phyloP scores from a whole-genome alignment of 64 coral and sea anemone species.

The Montipora efflorescens region DNA sequence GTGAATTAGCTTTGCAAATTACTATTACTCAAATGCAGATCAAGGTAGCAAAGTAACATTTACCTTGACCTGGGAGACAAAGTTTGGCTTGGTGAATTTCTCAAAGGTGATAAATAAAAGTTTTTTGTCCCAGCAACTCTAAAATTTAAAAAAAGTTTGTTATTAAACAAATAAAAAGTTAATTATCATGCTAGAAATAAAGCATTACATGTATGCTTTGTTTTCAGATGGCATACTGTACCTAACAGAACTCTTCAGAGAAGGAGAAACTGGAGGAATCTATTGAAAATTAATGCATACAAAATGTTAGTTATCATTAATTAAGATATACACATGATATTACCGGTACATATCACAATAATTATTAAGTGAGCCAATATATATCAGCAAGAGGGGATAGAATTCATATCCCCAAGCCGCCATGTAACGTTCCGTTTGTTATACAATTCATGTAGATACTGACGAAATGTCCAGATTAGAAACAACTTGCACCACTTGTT shows the following conservation, averaged over 20 bases:
- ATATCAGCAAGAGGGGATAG: too few species aligned
- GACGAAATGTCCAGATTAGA: too few species aligned
- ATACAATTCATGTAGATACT: too few species aligned
- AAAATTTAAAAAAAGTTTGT: not conserved
- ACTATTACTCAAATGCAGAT: too few species aligned
- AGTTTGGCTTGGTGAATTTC: constrained; percentile 8
- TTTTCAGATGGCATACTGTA: not conserved
- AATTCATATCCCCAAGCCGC: too few species aligned
- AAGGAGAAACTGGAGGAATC: constrained; percentile 36
- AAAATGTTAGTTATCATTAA: not conserved
- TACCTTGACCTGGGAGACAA: constrained; percentile 36
- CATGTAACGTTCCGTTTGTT: too few species aligned
- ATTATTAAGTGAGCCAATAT: too few species aligned
- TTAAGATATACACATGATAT: not conserved
- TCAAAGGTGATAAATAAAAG: constrained; percentile 39
- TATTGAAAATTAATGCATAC: not conserved
- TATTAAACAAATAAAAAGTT: not conserved
- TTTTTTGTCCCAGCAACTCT: constrained; percentile 33
- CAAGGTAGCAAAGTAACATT: not conserved
- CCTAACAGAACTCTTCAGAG: constrained; percentile 29
- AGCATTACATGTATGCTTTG: not conserved
- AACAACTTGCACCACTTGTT: too few species aligned
- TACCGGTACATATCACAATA: too few species aligned
- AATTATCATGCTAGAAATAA: not conserved
- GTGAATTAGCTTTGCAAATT: too few species aligned